Conservation (phyloP, 2,113 vertebrate genomes). For the Pterophyllum scalare region DNA sequence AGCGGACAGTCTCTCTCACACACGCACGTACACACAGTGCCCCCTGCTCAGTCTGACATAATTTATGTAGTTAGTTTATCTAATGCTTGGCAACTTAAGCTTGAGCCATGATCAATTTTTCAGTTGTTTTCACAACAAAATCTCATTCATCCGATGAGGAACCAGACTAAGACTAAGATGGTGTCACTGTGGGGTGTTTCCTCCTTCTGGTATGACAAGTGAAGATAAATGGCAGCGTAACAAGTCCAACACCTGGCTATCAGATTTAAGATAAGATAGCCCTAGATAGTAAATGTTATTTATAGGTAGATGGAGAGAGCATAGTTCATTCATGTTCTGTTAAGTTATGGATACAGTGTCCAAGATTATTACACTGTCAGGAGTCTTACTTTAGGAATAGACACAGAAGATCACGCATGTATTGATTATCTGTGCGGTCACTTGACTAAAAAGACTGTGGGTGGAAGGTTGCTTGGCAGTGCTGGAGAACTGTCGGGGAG, state of each 20-base stretch:
- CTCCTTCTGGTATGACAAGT: constrained; percentile 60
- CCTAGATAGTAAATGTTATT: neutral
- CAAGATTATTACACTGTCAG: constrained; percentile 4
- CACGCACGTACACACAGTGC: neutral
- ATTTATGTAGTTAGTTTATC: neutral
- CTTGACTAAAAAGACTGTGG: constrained; percentile 32
- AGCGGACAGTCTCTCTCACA: neutral
- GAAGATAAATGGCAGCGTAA: constrained; percentile 61
- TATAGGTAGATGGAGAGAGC: constrained; percentile 43
- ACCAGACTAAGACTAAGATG: neutral
- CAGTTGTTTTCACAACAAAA: neutral
- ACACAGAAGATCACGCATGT: neutral
- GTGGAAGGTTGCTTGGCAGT: constrained; percentile 51
- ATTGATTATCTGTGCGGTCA: constrained; percentile 17
- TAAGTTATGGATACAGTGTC: neutral
- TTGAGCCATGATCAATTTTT: neutral
- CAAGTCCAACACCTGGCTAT: constrained; percentile 79
- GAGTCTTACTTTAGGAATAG: neutral
- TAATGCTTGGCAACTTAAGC: neutral
- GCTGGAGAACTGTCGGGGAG: constrained; percentile 63
- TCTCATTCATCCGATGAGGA: neutral
- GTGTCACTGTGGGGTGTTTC: constrained; percentile 35
- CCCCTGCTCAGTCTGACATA: neutral
- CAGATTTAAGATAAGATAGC: constrained; percentile 75
- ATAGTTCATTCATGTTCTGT: neutral